Base-by-base conservation (phyloP, 1,140 invertebrate species). In the Drosophila mayri region DNA sequence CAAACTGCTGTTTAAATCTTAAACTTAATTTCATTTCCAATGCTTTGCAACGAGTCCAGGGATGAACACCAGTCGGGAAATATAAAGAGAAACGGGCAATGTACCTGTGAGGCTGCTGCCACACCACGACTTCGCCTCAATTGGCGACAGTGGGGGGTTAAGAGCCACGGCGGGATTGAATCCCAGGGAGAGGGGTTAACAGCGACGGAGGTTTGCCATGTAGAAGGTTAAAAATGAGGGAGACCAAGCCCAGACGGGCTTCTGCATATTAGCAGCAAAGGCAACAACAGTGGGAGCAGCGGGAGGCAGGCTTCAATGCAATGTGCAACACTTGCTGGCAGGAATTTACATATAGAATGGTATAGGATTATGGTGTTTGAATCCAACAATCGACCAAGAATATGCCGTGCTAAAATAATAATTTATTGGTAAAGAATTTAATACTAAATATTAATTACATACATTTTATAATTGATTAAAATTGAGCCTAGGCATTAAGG, bases 1-100 rank as follows among this genome's bases (percentile, higher is more conserved):
- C 55, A 72, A 58, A 70, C 47, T 61, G 78, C 82, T 78, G 64
- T 78, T 85, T 86, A 85, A 85, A 75, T 85, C 83, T 71, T 75
- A 79, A 78, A 71, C 58, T 62, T 86, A 71, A 85, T 85, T 86
- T 86, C 66, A 85, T 85, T 86, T 86, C 44, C 68, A 78, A 70
- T 74, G 82, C 67, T 66, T 60, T 77, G 65, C 62, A 77, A 67
- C 8, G 22, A 37, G 37, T 60, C 20, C 16, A 7, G 28, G 40
- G 68, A 20, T 58, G 43, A 46, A 12, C 20, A 28, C 7, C 41
- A 35, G 52, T 50, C 32, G 25, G 37, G 44, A 58, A 60, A 60
- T 60, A 43, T 46, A 30, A 28, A 22, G 50, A 43, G 9, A 46
- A 40, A 58, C 41, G 50, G 67, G 44, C 66, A 72, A 62, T 68